Base-by-base conservation (phyloP, 1,140 invertebrate genomes). In the Trichonephila inaurata region DNA sequence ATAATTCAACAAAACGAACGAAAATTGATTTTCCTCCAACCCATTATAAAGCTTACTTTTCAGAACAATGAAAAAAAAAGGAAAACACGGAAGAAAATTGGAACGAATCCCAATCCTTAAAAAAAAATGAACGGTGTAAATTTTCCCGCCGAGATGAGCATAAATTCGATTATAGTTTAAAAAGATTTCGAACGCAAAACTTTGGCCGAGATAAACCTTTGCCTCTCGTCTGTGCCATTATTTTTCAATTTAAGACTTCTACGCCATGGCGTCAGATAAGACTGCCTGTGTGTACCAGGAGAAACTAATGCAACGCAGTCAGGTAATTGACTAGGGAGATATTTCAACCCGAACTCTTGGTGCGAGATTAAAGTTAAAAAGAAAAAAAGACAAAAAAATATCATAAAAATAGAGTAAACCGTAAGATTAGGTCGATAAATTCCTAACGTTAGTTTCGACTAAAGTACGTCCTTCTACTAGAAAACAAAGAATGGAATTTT, bases 301-400 rank as follows among this genome's bases (percentile, higher is more conserved):
- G 61, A 82, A 83, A 91, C 90, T 91, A 91, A 91, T 91, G 90
- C 90, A 91, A 40, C 58, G 24, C 21, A 91, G 81, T 91, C 72
- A 91, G 90, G 90, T 91, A 91, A 91, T 91, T 91, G 90, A 91
- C 90, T 91, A 91, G 81, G 81, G 90, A 91, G 90, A 91, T 91
- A 91, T 91, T 91, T 91, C 90, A 83, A 51, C 60, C 69, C 64
- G 51, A 89, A 87, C 85, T 69, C 82, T 21, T 51, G 40, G 44
- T n/a, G 60, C 90, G 33, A 91, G 90, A 91, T 91, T 91, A 91
- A 91, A 91, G 72, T 82, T 66, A 85, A 83, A 91, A 90, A 62
- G 40, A 90, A 81, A 81, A 28, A 51, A 81, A 51, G 51, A 51
- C 7, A 51, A 51, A 77, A 60, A 82, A 91, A 64, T 44, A 82